Conservation (phyloP, 2,797 vertebrate genomes). For the Calcarius lapponicus region DNA sequence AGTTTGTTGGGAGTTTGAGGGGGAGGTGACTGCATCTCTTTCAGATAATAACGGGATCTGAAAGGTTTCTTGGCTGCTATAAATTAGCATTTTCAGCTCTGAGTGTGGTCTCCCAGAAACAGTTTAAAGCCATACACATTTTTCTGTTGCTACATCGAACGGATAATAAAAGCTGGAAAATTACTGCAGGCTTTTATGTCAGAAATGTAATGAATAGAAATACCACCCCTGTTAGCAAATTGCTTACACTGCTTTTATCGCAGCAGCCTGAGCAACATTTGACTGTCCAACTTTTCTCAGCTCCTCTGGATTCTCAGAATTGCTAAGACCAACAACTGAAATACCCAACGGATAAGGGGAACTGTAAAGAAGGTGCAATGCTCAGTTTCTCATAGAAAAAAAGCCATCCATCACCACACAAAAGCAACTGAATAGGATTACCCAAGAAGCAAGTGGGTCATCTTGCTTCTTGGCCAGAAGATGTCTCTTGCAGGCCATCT, state of each 20-base stretch:
- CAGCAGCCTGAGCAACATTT: neutral
- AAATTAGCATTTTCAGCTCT: conserved; percentile 8
- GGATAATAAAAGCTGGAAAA: neutral
- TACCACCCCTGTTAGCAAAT: neutral
- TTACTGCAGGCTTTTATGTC: neutral
- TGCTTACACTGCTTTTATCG: neutral
- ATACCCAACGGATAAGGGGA: neutral
- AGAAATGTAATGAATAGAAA: neutral
- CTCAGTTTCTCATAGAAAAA: neutral
- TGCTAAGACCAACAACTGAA: neutral
- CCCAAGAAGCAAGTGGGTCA: neutral
- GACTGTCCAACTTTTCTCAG: neutral
- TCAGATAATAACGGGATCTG: neutral
- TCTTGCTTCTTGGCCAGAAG: neutral
- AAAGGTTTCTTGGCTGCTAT: neutral
- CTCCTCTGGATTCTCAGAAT: neutral
- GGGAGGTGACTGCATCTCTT: neutral
- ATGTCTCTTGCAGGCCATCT: neutral
- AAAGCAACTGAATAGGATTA: neutral
- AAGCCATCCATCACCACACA: neutral
- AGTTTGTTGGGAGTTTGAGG: neutral
- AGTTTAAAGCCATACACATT: neutral
- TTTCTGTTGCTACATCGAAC: neutral
- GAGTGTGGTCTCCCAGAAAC: neutral
- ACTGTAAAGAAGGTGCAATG: neutral